Percentiles rank a stretch among this genome's conserved stretches.
phyloP scores from a whole-genome alignment of 2,888 invertebrate species.

The Agrilus biguttatus region DNA sequence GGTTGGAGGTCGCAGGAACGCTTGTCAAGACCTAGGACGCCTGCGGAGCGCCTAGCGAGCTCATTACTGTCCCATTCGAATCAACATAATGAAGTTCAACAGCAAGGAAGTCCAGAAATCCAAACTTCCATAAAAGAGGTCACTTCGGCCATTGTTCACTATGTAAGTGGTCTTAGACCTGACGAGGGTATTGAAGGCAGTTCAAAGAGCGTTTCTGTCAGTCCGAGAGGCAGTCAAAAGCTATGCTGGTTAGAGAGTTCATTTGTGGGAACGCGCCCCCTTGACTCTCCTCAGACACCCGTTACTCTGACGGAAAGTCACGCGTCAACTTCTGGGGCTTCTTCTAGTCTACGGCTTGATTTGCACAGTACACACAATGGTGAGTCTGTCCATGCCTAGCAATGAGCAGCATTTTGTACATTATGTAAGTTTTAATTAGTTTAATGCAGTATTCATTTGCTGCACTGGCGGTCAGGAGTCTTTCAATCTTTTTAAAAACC shows the following conservation, averaged over 20 bases:
- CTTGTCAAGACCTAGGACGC: slow-evolving; percentile 63
- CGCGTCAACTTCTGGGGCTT: slow-evolving; percentile 21
- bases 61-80: slow-evolving; percentile 37
- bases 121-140: slow-evolving; percentile 83
- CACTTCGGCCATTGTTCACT: slow-evolving; percentile 84
- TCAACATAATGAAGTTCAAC: slow-evolving; percentile 10
- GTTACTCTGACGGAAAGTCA: slow-evolving; percentile 26
- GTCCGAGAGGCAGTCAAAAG: slow-evolving; percentile 49
- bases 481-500: no score
- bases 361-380: slow-evolving; percentile 28
- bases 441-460: slow-evolving; percentile 3
- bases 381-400: slow-evolving; percentile 32
- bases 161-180: slow-evolving; percentile 59
- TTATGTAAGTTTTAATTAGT: background rate
- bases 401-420: slow-evolving; percentile 2
- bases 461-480: no score
- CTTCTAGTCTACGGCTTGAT: slow-evolving; percentile 35
- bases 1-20: slow-evolving; percentile 82
- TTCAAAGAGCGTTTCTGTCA: slow-evolving; percentile 15
- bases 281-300: slow-evolving; percentile 77
- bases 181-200: slow-evolving; percentile 20
- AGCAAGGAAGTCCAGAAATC: slow-evolving; percentile 44
- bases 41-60: slow-evolving; percentile 67
- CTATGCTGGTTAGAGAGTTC: slow-evolving; percentile 87
- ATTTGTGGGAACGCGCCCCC: slow-evolving; percentile 72